Conservation (phyloP, 1,140 invertebrate species). For the Drosophila baimaii region DNA sequence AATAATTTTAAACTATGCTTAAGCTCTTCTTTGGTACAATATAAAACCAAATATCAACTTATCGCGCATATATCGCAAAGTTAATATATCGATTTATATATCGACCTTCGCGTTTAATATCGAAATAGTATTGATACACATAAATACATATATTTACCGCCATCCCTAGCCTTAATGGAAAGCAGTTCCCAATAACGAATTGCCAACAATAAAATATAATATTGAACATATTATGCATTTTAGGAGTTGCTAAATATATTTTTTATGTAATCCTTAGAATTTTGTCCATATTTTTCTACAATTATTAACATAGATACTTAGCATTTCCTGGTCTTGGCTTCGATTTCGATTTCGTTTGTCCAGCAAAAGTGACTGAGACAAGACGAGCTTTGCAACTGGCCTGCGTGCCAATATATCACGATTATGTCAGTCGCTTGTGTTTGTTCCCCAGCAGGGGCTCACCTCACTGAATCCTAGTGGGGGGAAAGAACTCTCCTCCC, state of each 20-base stretch:
- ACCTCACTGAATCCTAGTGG: constrained; percentile 1
- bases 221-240: not conserved
- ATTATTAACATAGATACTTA: not conserved
- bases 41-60: too few relatives aligned
- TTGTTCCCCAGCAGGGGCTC: constrained; percentile 65
- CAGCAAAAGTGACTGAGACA: constrained; percentile 24
- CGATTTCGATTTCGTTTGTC: constrained; percentile 25
- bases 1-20: too few relatives aligned
- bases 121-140: too few relatives aligned
- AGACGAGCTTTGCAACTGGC: constrained; percentile 39
- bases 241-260: too few relatives aligned
- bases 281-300: rapidly evolving
- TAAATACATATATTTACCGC: too few relatives aligned
- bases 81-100: too few relatives aligned
- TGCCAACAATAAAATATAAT: too few relatives aligned
- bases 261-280: not conserved
- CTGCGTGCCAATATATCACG: constrained; percentile 79
- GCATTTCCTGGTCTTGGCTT: not conserved
- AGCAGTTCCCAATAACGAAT: too few relatives aligned
- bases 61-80: too few relatives aligned
- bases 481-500: constrained; percentile 2
- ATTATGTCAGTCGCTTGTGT: constrained; percentile 80
- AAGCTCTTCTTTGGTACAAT: too few relatives aligned
- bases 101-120: too few relatives aligned
- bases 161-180: too few relatives aligned